Conservation (phyloP, 2,888 invertebrate species). For the Oscheius sp. region DNA sequence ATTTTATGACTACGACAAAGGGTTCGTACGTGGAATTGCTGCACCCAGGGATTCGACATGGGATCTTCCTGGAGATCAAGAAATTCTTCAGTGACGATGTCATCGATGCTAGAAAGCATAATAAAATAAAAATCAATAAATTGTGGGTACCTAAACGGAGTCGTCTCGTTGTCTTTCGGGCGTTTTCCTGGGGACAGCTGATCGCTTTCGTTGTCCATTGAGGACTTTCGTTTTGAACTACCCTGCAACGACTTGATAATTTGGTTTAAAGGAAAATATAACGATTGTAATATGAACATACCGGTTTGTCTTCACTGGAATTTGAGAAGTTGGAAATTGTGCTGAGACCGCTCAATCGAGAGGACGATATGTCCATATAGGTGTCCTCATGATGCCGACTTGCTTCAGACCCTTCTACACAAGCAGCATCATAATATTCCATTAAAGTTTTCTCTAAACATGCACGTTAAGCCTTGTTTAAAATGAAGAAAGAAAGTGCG, state of each 20-base stretch:
- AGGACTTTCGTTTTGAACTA: constrained; percentile 21
- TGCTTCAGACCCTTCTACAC: no score
- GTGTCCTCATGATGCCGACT: neutral
- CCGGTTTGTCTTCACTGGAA: constrained; percentile 12
- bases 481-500: no score
- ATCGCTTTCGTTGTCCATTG: constrained; percentile 6
- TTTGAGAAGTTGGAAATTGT: neutral
- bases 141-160: neutral
- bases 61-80: constrained; percentile 6
- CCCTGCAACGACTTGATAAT: neutral
- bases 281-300: neutral
- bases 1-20: neutral
- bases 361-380: neutral
- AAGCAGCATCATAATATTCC: no score
- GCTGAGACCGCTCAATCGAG: neutral
- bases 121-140: neutral
- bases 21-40: constrained; percentile 25
- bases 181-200: constrained; percentile 29
- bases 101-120: neutral
- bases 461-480: no score
- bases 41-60: constrained; percentile 22
- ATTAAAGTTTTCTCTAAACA: no score
- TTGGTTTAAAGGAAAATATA: no score
- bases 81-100: constrained; percentile 16
- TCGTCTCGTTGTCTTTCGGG: neutral